These are phyloP conservation scores for Microdon myrmicae DNA, from an alignment of 2,888 invertebrate species.

Conservation along the genomic window DNA sequence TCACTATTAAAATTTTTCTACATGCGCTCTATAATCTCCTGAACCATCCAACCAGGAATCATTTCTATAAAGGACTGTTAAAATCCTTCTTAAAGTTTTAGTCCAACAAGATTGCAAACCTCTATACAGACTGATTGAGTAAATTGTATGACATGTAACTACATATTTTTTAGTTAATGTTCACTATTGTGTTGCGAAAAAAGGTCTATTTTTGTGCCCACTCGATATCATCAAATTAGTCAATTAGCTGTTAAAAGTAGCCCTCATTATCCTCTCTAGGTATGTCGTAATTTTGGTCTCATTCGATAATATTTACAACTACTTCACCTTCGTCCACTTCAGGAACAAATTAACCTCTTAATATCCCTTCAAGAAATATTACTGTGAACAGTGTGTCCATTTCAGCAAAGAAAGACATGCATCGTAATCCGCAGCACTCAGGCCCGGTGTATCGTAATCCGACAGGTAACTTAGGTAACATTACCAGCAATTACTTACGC, in stretches of 20 bases:
- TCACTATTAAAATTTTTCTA: too few relatives aligned
- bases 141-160: too few relatives aligned
- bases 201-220: not conserved
- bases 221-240: not conserved
- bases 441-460: slow-evolving; percentile 48
- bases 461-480: slow-evolving; percentile 49
- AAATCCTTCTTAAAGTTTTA: too few relatives aligned
- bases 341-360: slow-evolving; percentile 26
- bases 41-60: too few relatives aligned
- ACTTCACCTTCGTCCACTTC: slow-evolving; percentile 28
- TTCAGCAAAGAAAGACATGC: slow-evolving; percentile 1
- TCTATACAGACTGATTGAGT: too few relatives aligned
- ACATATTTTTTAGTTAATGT: too few relatives aligned
- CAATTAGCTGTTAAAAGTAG: not conserved
- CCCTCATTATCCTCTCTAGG: not conserved
- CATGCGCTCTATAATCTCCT: too few relatives aligned
- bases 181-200: too few relatives aligned
- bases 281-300: too few relatives aligned
- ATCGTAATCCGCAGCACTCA: too few relatives aligned
- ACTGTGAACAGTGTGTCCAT: slow-evolving; percentile 1
- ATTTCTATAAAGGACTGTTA: too few relatives aligned
- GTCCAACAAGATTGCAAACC: too few relatives aligned
- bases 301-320: not conserved
- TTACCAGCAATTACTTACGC: slow-evolving; percentile 44
- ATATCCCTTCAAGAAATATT: slow-evolving; percentile 24